Percentiles rank a stretch among this genome's conserved stretches.
phyloP scores from a whole-genome alignment of 2,797 vertebrate genomes.

The Rhincodon typus region DNA sequence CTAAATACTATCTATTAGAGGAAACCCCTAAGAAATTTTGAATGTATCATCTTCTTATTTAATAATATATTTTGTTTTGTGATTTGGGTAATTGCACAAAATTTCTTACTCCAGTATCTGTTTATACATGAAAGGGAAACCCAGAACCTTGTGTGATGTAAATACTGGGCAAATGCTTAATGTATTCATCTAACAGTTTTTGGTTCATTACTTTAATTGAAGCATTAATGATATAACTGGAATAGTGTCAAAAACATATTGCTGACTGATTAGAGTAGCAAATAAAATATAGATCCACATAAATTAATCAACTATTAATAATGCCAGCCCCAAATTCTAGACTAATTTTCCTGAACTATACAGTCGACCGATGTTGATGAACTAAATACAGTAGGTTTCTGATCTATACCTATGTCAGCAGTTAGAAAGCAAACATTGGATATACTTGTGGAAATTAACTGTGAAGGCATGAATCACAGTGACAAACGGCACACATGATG shows the following conservation, averaged over 20 bases:
- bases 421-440: neutral
- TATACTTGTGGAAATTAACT: neutral
- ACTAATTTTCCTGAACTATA: neutral
- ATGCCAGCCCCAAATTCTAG: neutral
- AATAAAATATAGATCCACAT: neutral
- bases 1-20: neutral
- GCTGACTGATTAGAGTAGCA: neutral
- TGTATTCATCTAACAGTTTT: neutral
- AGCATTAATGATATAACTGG: neutral
- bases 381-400: neutral
- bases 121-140: neutral
- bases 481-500: neutral
- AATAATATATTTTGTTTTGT: neutral
- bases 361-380: too few species aligned
- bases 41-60: neutral
- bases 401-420: neutral
- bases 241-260: neutral
- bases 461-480: neutral
- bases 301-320: neutral
- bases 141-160: neutral
- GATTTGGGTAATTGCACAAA: neutral
- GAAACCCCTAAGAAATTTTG: neutral
- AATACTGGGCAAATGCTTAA: neutral
- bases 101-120: neutral
- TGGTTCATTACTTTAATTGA: neutral